Percentiles rank a stretch among this genome's conserved stretches.
These are phyloP conservation scores for Rhynchomys soricoides DNA, from an alignment of 2,113 vertebrate genomes.

Conservation along the genomic window DNA sequence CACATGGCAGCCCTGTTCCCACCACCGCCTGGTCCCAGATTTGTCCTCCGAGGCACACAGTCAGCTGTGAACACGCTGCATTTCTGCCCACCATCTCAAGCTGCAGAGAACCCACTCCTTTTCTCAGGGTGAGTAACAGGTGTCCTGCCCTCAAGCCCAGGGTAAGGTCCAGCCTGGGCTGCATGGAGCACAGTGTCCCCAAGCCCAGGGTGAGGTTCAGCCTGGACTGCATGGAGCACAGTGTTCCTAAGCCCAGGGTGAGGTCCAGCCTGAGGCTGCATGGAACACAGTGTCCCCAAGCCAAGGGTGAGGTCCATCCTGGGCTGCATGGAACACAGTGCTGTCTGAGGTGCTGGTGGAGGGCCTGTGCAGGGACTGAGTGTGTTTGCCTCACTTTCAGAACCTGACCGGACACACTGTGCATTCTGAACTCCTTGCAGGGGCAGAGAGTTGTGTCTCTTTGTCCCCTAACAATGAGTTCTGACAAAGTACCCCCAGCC, in stretches of 20 bases:
- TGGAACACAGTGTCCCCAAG: not conserved
- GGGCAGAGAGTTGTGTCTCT: not conserved
- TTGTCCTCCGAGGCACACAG: constrained; percentile 91
- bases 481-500: not conserved
- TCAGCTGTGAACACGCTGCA: constrained; percentile 91
- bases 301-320: too few species aligned
- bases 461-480: not conserved
- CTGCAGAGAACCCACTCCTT: constrained; percentile 85
- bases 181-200: not conserved
- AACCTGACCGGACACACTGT: not conserved
- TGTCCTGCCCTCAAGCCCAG: not conserved
- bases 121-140: constrained; percentile 93
- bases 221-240: rapidly evolving
- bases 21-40: constrained; percentile 90
- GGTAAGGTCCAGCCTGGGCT: rapidly evolving
- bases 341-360: not conserved
- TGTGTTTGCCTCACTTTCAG: not conserved
- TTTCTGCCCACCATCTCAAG: constrained; percentile 85
- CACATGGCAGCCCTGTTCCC: constrained; percentile 72
- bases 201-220: not conserved
- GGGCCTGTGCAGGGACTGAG: not conserved
- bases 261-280: rapidly evolving
- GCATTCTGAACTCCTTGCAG: not conserved
- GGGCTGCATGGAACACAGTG: too few species aligned
- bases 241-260: too few species aligned